phyloP scores from a whole-genome alignment of 35 echinoderm and acorn worm genomes.

The Holothuria glaberrima region DNA sequence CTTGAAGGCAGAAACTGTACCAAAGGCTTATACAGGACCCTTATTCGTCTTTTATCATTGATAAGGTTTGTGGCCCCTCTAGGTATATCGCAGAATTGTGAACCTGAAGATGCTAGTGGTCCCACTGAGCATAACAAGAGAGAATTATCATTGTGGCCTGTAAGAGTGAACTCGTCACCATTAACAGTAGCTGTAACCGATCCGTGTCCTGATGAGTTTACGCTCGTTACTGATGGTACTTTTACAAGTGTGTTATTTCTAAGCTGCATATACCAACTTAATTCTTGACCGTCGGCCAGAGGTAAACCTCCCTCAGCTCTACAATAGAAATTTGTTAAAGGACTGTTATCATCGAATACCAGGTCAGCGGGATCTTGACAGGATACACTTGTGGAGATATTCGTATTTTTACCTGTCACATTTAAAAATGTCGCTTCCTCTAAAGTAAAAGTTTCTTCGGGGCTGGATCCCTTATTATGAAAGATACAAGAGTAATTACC shows the following conservation, averaged over 20 bases:
- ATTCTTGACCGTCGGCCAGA: neutral
- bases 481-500: conserved; percentile 36
- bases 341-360: neutral
- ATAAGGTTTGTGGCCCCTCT: neutral
- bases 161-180: neutral
- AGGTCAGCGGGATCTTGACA: neutral
- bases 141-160: conserved; percentile 19
- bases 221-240: neutral
- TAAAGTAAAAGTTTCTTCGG: neutral
- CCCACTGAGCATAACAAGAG: conserved; percentile 8
- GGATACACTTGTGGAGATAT: neutral
- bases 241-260: conserved; percentile 12
- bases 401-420: neutral
- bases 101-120: neutral
- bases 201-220: neutral
- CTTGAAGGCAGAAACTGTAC: conserved; percentile 23
- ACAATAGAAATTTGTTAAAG: neutral
- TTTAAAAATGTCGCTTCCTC: neutral
- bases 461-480: neutral
- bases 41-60: neutral
- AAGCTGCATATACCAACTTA: conserved; percentile 21
- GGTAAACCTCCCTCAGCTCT: conserved; percentile 16
- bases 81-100: too few species aligned
- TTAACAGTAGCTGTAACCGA: neutral
- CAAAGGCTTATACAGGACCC: neutral